Conservation (phyloP, 2,888 invertebrate species). For the Miltochrista miniata region DNA sequence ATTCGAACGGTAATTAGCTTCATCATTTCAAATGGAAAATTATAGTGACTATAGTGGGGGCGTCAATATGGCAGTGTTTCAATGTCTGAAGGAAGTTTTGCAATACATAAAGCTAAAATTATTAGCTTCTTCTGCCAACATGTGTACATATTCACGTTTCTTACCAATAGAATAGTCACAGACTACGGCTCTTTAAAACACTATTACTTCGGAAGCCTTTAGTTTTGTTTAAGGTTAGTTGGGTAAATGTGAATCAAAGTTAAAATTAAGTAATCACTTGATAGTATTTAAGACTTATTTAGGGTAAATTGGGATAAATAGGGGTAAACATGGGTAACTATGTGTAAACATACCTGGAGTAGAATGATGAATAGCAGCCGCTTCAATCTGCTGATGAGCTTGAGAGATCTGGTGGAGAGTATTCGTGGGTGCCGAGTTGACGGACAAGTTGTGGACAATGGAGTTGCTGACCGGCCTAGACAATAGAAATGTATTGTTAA, state of each 20-base stretch:
- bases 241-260: too few species aligned
- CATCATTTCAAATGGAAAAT: conserved; percentile 39
- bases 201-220: too few species aligned
- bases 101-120: too few species aligned
- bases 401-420: conserved; percentile 84
- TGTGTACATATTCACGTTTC: too few species aligned
- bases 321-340: too few species aligned
- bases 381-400: conserved; percentile 78
- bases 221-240: too few species aligned
- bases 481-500: background rate
- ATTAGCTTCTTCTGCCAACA: too few species aligned
- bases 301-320: too few species aligned
- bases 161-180: too few species aligned
- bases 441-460: conserved; percentile 71
- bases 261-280: too few species aligned
- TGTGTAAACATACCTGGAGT: conserved; percentile 53
- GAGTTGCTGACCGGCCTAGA: conserved; percentile 64
- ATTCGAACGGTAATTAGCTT: conserved; percentile 59
- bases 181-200: too few species aligned
- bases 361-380: conserved; percentile 69
- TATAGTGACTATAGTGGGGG: background rate
- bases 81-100: background rate
- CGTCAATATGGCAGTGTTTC: background rate
- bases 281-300: too few species aligned
- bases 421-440: conserved; percentile 65